phyloP scores from a whole-genome alignment of 92 coral and sea anemone species.

The Porites rus region DNA sequence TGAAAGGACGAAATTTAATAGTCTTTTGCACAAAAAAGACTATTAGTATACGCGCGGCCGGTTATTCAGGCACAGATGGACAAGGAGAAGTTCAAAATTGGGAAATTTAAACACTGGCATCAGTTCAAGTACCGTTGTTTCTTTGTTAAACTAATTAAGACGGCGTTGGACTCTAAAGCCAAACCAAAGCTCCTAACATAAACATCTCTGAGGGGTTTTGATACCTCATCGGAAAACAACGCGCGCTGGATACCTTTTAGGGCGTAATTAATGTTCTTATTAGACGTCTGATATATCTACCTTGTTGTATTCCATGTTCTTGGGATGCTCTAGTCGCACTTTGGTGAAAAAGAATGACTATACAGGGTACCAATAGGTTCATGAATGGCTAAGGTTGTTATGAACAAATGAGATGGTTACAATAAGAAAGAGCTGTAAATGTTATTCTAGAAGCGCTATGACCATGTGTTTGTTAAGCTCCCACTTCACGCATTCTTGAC shows the following conservation, averaged over 20 bases:
- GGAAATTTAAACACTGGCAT: background rate
- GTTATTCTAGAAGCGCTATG: background rate
- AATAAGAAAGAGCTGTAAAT: background rate
- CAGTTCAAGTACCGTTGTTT: background rate
- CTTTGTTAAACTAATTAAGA: background rate
- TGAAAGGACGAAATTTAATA: too few species aligned
- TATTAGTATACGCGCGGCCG: too few species aligned
- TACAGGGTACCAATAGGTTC: background rate
- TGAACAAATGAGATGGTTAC: background rate
- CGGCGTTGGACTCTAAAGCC: background rate
- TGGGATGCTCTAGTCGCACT: background rate
- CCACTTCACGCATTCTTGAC: constrained; percentile 13
- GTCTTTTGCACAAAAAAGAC: background rate
- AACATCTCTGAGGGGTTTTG: background rate
- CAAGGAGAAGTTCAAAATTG: too few species aligned
- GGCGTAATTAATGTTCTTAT: background rate
- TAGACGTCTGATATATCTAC: background rate
- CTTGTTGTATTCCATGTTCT: constrained; percentile 31
- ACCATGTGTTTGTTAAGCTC: background rate
- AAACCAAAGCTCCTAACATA: background rate
- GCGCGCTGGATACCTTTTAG: background rate
- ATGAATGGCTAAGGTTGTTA: constrained; percentile 8
- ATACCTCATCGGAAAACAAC: background rate
- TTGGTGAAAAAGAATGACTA: background rate
- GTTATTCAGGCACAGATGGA: too few species aligned